Evolutionary conservation across 2,888 invertebrate species (phyloP), one percentile per base, ranked within the genome.

Genomic region (Agrochola macilenta): DNA sequence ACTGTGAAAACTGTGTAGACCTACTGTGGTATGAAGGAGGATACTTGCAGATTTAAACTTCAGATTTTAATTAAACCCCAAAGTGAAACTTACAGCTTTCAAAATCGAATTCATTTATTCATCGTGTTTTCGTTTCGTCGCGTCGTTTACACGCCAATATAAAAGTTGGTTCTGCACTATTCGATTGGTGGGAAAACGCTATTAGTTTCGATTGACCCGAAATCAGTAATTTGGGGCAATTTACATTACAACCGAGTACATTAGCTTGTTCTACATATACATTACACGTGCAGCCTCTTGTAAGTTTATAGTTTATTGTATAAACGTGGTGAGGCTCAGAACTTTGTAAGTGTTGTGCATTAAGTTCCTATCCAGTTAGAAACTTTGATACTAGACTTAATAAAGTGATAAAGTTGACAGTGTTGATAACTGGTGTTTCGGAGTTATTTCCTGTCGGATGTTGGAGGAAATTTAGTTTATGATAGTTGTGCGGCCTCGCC

Each of bases 361-460:
- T 82, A 81, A 87, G 81, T 87, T 84, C 20, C 11, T 73, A 70
- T 75, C 52, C 58, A 63, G 76, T 75, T 76, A 60, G 58, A 76
- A 87, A 84, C 78, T 87, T 83, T 43, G 78, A 75, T 76, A 72
- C 76, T 80, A 81, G 58, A 83, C 80, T 76, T 81, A 79, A 72
- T 73, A 76, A 78, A 85, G 65, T 80, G 77, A 81, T 81, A 66
- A 87, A 87, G 80, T 87, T 82, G 77, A 73, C 76, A 74, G 64
- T 69, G 85, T 79, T 74, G 76, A 81, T 83, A 87, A 81, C 85
- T 77, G 54, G 49, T 82, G 68, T 74, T 72, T 74, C 54, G 43
- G 65, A 81, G 81, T 74, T 85, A 74, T 73, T 20, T 74, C 69
- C 74, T 70, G 64, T 58, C 65, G 74, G 78, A 82, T 64, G 74